phyloP scores from a whole-genome alignment of 1,140 invertebrate genomes.

The Drosophila albomicans region DNA sequence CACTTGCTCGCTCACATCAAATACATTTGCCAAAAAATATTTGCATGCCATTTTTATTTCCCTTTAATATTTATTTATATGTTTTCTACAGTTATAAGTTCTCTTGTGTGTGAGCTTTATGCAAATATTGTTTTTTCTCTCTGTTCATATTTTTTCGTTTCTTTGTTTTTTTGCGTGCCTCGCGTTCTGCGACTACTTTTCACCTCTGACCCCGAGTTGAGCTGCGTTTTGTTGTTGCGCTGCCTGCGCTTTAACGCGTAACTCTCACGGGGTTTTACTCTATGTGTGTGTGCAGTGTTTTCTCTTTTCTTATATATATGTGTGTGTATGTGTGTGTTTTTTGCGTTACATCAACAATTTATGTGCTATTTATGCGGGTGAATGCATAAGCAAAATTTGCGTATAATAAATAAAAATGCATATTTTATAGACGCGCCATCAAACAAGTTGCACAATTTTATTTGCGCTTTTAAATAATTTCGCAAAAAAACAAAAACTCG shows the following conservation, averaged over 20 bases:
- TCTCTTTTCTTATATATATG: constrained; percentile 19
- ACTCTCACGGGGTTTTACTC: constrained; percentile 18
- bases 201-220: constrained; percentile 33
- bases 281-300: constrained; percentile 17
- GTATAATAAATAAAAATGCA: constrained; percentile 74
- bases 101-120: constrained; percentile 49
- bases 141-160: constrained; percentile 1
- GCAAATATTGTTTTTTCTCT: constrained; percentile 66
- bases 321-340: constrained; percentile 17
- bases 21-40: constrained; percentile 47
- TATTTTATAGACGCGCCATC: constrained; percentile 57
- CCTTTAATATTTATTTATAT: constrained; percentile 66
- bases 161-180: constrained; percentile 37
- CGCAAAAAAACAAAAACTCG: constrained; percentile 13
- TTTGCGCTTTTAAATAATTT: constrained; percentile 24
- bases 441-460: constrained; percentile 34
- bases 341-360: constrained; percentile 45
- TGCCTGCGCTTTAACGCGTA: constrained; percentile 47
- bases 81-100: constrained; percentile 20
- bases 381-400: constrained; percentile 74
- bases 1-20: constrained; percentile 14
- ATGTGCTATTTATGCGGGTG: constrained; percentile 70
- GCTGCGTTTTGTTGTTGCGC: constrained; percentile 6
- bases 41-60: constrained; percentile 67
- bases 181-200: constrained; percentile 54